phyloP scores from a whole-genome alignment of 2,113 vertebrate species.

The Xyliphius kryptos region DNA sequence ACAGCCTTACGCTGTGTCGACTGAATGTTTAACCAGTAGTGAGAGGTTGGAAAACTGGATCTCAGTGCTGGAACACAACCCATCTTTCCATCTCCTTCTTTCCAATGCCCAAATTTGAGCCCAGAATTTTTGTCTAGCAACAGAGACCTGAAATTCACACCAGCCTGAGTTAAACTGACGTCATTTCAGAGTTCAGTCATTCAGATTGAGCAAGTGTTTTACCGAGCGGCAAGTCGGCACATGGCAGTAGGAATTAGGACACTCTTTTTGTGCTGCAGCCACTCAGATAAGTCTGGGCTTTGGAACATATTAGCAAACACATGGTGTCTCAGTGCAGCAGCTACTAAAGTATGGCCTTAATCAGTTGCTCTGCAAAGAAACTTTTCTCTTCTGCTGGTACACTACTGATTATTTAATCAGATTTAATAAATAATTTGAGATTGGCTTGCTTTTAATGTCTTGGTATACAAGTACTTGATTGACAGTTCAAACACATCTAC shows the following conservation, averaged over 20 bases:
- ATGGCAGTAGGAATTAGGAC: neutral
- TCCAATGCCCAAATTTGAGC: constrained; percentile 8
- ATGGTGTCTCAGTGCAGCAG: too few species aligned
- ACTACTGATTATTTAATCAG: too few species aligned
- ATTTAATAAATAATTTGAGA: too few species aligned
- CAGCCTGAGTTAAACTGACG: constrained; percentile 19
- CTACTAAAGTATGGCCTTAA: too few species aligned
- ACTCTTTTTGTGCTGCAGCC: constrained; percentile 2
- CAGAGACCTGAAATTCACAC: constrained; percentile 28
- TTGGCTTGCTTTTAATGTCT: too few species aligned
- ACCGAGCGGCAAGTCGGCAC: constrained; percentile 12
- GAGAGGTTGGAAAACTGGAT: constrained; percentile 38
- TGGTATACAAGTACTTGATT: too few species aligned
- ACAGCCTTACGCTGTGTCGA: constrained; percentile 5
- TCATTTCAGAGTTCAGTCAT: constrained; percentile 27
- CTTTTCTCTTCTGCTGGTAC: too few species aligned
- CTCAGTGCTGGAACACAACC: constrained; percentile 29
- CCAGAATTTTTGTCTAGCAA: constrained; percentile 12
- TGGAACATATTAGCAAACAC: too few species aligned
- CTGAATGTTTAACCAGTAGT: constrained; percentile 9
- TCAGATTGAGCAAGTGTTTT: constrained; percentile 17
- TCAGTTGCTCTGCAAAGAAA: too few species aligned
- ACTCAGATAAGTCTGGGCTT: too few species aligned
- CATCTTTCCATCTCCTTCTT: constrained; percentile 18
- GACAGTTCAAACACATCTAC: too few species aligned